Conservation (phyloP, 2,797 vertebrate species). For the Echiichthys vipera region DNA sequence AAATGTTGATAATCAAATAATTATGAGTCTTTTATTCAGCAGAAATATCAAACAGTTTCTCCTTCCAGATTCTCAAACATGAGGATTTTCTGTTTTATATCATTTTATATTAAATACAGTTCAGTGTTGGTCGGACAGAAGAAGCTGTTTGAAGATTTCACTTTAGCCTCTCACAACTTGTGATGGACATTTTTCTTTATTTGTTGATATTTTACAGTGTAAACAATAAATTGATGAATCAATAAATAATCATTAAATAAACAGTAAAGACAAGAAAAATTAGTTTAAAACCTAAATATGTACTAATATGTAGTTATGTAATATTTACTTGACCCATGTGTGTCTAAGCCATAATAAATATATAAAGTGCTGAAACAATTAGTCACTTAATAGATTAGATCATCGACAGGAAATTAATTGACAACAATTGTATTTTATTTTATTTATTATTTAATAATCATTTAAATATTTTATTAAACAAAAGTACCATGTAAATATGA, state of each 20-base stretch:
- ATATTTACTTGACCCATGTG: too few species aligned
- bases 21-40: background rate
- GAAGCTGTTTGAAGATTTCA: background rate
- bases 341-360: too few species aligned
- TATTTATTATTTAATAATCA: too few species aligned
- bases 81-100: background rate
- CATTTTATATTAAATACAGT: background rate
- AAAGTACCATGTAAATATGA: too few species aligned
- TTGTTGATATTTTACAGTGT: background rate
- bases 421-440: too few species aligned
- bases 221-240: background rate
- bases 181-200: background rate
- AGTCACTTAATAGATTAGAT: too few species aligned
- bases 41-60: background rate
- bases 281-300: background rate
- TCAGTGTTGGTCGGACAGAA: background rate
- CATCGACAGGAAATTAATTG: too few species aligned
- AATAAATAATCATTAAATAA: background rate
- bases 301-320: too few species aligned
- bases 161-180: too few species aligned
- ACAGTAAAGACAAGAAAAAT: background rate
- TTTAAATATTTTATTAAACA: too few species aligned
- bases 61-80: too few species aligned
- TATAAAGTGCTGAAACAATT: too few species aligned
- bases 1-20: background rate